Evolutionary conservation across 2,113 vertebrate genomes (phyloP).

Genomic region (Actenoides lindsayi): DNA sequence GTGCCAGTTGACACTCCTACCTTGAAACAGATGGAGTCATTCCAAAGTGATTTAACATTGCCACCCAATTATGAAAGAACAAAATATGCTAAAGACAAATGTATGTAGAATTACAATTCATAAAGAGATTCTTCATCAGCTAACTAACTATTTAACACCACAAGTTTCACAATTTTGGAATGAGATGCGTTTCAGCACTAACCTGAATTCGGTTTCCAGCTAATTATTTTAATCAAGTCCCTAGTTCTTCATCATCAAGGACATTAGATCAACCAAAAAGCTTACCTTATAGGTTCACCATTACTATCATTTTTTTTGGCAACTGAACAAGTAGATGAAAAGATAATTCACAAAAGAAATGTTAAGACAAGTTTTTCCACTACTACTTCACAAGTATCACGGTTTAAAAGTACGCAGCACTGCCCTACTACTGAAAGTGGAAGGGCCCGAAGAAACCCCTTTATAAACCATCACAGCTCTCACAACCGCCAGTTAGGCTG

Average conservation of each 20-base stretch:
- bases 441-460: accelerated
- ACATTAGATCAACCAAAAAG: neutral
- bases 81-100: neutral
- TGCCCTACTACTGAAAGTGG: accelerated
- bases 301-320: neutral
- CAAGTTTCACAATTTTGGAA: neutral
- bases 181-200: neutral
- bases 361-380: neutral
- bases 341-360: neutral
- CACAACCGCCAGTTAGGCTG: neutral
- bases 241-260: neutral
- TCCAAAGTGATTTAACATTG: neutral
- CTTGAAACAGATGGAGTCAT: neutral
- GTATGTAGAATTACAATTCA: neutral
- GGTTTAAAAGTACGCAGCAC: neutral
- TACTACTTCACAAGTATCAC: neutral
- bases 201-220: neutral
- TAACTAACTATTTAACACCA: neutral
- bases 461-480: neutral
- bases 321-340: neutral
- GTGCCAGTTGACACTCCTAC: neutral
- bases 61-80: neutral
- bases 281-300: neutral
- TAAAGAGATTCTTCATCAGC: neutral
- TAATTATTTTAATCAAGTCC: neutral